Evolutionary conservation across 2,888 invertebrate genomes (phyloP).

Genomic region (Hymenopus coronatus): DNA sequence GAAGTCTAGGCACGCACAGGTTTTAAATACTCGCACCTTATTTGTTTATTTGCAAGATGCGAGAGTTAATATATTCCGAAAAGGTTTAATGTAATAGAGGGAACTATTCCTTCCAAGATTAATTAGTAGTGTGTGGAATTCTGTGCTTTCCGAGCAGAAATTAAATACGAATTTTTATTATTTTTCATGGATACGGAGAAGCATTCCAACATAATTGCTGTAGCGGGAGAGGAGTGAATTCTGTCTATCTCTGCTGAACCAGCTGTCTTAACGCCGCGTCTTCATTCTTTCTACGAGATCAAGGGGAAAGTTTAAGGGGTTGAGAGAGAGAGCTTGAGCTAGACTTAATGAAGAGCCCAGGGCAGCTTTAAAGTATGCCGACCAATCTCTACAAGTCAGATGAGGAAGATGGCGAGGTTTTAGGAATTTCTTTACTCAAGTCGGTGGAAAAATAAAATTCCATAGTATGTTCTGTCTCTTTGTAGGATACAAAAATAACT

Average conservation of each 20-base stretch:
- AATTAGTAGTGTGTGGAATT: neutral
- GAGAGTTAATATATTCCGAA: too few species aligned
- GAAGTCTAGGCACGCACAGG: too few species aligned
- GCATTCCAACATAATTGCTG: neutral
- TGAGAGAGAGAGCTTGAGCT: neutral
- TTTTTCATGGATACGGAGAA: neutral
- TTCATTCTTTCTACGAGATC: neutral
- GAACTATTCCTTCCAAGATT: neutral
- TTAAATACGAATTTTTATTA: neutral
- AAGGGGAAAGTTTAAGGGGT: neutral
- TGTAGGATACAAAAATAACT: too few species aligned
- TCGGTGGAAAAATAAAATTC: neutral
- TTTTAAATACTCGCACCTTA: too few species aligned
- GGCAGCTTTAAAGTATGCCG: conserved; percentile 11
- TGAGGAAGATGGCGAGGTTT: neutral
- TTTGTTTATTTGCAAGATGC: too few species aligned
- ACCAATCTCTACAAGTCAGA: neutral
- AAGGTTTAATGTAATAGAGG: too few species aligned
- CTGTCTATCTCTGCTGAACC: neutral
- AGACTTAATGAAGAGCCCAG: conserved; percentile 10
- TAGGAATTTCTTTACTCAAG: neutral
- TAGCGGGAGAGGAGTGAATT: neutral
- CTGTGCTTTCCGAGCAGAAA: neutral
- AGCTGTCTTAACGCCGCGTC: neutral
- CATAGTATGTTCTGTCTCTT: neutral